phyloP scores from a whole-genome alignment of 2,113 vertebrate genomes.

The Struthio camelus region DNA sequence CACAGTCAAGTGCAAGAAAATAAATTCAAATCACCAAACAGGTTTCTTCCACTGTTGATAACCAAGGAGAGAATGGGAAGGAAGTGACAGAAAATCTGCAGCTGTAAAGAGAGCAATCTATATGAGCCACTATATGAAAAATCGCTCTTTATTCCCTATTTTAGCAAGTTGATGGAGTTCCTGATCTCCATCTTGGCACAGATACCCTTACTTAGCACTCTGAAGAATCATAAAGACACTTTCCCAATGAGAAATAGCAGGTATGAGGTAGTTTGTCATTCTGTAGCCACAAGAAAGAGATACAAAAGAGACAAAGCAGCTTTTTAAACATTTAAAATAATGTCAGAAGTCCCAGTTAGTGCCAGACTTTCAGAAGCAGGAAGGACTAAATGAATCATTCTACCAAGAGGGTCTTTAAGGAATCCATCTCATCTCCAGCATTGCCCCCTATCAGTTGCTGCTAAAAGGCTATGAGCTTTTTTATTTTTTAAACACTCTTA shows the following conservation, averaged over 20 bases:
- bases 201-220: background rate
- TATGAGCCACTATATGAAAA: background rate
- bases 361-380: background rate
- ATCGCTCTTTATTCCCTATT: background rate
- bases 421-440: background rate
- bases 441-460: background rate
- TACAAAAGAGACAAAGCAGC: background rate
- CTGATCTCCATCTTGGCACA: background rate
- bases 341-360: background rate
- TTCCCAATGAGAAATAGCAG: background rate
- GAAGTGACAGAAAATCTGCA: background rate
- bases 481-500: background rate
- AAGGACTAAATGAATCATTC: background rate
- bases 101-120: background rate
- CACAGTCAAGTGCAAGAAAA: background rate
- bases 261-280: background rate
- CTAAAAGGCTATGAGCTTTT: background rate
- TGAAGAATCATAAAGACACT: background rate
- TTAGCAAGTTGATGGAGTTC: background rate
- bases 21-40: background rate
- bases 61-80: background rate
- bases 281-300: background rate
- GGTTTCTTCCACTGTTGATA: background rate
- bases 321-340: background rate
- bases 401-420: background rate